These are phyloP conservation scores for Clistopyga incitator DNA, from an alignment of 2,888 invertebrate genomes.

Conservation along the genomic window DNA sequence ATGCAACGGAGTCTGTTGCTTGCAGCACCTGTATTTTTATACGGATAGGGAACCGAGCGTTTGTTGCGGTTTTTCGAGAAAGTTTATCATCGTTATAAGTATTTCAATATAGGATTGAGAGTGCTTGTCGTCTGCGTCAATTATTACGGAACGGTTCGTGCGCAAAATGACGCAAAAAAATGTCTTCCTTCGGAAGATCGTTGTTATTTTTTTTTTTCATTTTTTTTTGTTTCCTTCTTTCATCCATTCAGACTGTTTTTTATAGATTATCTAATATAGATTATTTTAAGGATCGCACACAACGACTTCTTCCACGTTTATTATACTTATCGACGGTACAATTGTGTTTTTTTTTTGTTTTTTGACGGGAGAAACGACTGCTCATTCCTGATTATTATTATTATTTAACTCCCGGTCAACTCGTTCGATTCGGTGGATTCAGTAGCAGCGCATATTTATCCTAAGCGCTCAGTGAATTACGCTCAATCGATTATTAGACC, in stretches of 20 bases:
- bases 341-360: conserved; percentile 10
- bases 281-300: conserved; percentile 19
- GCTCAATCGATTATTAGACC: conserved; percentile 18
- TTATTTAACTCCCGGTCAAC: conserved; percentile 31
- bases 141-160: conserved; percentile 9
- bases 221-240: conserved; percentile 17
- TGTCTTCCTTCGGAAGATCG: conserved; percentile 29
- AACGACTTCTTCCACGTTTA: conserved; percentile 27
- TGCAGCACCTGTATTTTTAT: conserved; percentile 36
- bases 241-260: conserved; percentile 33
- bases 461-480: conserved; percentile 35
- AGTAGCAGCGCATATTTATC: not conserved
- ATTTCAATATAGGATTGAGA: conserved; percentile 39
- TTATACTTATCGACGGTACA: conserved; percentile 13
- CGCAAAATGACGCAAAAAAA: conserved; percentile 40
- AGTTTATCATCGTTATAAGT: conserved; percentile 65
- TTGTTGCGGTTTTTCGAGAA: conserved; percentile 63
- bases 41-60: conserved; percentile 30
- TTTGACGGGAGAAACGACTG: conserved; percentile 53
- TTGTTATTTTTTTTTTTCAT: conserved; percentile 17
- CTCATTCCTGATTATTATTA: conserved; percentile 37
- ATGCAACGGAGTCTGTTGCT: not conserved
- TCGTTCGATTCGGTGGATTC: conserved; percentile 10
- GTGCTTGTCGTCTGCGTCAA: conserved; percentile 15
- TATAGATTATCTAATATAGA: conserved; percentile 9